phyloP scores from a whole-genome alignment of 1,140 invertebrate species.

The Diachasma alloeum region DNA sequence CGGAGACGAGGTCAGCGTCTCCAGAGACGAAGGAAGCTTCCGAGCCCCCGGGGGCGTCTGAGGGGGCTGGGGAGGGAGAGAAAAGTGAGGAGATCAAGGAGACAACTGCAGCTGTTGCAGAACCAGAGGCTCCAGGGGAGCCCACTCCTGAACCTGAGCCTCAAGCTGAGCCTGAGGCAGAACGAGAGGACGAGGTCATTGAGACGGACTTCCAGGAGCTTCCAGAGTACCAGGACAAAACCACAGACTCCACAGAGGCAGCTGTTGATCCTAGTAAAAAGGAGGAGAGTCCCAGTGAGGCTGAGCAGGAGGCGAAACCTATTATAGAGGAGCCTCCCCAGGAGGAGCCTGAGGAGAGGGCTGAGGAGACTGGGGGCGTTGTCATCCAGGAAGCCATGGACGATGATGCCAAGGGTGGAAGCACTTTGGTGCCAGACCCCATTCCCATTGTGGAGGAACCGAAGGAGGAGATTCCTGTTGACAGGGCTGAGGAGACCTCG shows the following conservation, averaged over 20 bases:
- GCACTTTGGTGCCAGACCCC: conserved; percentile 48
- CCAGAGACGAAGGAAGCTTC: background rate
- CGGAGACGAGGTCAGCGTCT: background rate
- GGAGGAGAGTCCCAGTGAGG: background rate
- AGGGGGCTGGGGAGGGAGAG: background rate
- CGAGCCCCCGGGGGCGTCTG: too few relatives aligned
- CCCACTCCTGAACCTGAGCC: too few relatives aligned
- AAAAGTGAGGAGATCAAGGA: background rate
- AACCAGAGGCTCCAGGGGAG: background rate
- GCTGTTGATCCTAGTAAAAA: background rate
- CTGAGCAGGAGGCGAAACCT: conserved; percentile 16
- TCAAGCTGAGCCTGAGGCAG: background rate
- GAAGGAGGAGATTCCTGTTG: conserved; percentile 41
- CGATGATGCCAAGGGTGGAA: conserved; percentile 37
- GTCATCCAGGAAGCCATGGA: conserved; percentile 52
- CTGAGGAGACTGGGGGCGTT: conserved; percentile 4
- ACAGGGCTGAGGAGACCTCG: background rate
- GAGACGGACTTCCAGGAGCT: background rate
- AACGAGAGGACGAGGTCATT: background rate
- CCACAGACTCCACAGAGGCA: background rate
- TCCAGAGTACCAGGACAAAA: background rate
- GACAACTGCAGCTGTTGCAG: background rate
- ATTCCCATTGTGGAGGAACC: conserved; percentile 54
- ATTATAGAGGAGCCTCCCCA: conserved; percentile 41
- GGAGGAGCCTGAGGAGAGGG: conserved; percentile 11